Percentiles rank a stretch among this genome's conserved stretches.
Conservation (phyloP, 2,888 invertebrate genomes). For the Danaus chrysippus region DNA sequence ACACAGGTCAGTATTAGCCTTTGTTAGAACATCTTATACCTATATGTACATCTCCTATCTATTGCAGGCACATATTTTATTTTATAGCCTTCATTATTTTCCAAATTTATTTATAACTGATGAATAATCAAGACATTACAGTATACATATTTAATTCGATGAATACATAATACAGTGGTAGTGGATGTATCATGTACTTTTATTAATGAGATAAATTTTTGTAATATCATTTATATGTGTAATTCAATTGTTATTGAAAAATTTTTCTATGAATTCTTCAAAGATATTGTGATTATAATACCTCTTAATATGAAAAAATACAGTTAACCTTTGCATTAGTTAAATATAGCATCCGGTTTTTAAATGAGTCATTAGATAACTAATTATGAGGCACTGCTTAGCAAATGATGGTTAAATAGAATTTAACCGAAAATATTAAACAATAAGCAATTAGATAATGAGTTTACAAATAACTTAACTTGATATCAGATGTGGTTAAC, state of each 20-base stretch:
- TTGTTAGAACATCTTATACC: neutral
- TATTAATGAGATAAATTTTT: constrained; percentile 11
- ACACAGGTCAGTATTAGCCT: constrained; percentile 46
- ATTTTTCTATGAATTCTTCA: constrained; percentile 5
- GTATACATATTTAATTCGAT: too few relatives aligned
- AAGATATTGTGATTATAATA: neutral
- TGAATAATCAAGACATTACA: too few relatives aligned
- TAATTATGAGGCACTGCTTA: constrained; percentile 14
- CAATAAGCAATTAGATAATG: constrained; percentile 17
- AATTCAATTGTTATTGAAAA: constrained; percentile 6
- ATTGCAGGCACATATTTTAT: constrained; percentile 9
- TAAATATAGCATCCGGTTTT: constrained; percentile 16
- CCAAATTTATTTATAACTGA: too few relatives aligned
- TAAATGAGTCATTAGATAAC: constrained; percentile 19
- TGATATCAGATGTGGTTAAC: constrained; percentile 22
- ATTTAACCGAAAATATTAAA: constrained; percentile 10
- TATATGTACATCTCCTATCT: neutral
- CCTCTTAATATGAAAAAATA: constrained; percentile 3
- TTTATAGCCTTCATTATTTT: constrained; percentile 1
- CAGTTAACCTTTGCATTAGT: neutral
- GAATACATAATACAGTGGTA: too few relatives aligned
- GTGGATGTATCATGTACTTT: neutral
- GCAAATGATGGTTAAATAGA: constrained; percentile 14
- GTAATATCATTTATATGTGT: constrained; percentile 10
- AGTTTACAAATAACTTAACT: constrained; percentile 13